Conservation (phyloP, 2,113 vertebrate genomes). For the Dipodomys spectabilis region DNA sequence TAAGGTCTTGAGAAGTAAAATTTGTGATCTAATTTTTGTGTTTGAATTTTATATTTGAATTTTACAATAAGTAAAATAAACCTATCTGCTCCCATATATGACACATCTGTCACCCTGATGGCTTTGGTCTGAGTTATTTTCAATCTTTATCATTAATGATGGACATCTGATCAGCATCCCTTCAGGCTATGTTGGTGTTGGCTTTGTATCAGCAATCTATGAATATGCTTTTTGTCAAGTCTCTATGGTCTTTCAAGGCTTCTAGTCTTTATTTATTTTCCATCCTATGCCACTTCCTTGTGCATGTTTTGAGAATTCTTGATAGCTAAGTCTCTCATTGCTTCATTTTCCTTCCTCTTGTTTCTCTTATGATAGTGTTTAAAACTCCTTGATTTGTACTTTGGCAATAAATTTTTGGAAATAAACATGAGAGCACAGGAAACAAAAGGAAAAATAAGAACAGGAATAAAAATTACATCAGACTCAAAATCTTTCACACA, state of each 20-base stretch:
- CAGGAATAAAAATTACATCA: no score
- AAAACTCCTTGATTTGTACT: no score
- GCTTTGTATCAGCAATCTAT: neutral
- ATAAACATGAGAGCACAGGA: no score
- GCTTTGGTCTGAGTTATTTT: neutral
- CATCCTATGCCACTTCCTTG: neutral
- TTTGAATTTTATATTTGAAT: slow-evolving; percentile 40
- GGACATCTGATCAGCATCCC: neutral
- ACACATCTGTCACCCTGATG: neutral
- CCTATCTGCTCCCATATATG: neutral
- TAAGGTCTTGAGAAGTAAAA: slow-evolving; percentile 19
- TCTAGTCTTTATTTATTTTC: neutral
- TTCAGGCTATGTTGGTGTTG: neutral
- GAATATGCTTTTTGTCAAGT: neutral
- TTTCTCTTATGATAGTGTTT: neutral
- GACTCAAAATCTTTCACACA: no score
- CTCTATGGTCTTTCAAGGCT: neutral
- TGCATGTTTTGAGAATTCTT: neutral
- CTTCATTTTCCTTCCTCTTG: neutral
- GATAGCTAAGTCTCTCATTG: neutral
- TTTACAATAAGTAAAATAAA: slow-evolving; percentile 41
- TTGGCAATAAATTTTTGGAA: no score
- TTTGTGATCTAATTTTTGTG: neutral
- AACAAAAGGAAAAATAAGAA: no score
- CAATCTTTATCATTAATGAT: neutral